Percentiles rank a stretch among this genome's conserved stretches.
These are phyloP conservation scores for Ophion ventricosus DNA, from an alignment of 2,888 invertebrate genomes.

Conservation along the genomic window DNA sequence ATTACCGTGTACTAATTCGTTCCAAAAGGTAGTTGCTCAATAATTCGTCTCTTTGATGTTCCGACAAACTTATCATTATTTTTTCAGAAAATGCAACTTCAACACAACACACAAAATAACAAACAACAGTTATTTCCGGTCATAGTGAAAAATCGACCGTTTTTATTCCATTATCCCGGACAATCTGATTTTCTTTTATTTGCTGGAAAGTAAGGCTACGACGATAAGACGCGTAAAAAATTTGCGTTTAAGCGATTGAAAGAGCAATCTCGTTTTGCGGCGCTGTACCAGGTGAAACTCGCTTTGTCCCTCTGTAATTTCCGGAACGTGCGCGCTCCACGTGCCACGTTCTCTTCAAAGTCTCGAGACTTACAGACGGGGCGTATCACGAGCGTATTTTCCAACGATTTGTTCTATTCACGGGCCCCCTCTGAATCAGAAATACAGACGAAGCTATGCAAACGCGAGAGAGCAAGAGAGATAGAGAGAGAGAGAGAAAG, in stretches of 20 bases:
- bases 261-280: background rate
- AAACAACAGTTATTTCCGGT: background rate
- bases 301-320: conserved; percentile 1
- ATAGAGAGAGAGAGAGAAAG: conserved; percentile 7
- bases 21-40: no score
- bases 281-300: background rate
- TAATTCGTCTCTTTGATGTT: no score
- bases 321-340: background rate
- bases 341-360: conserved; percentile 9
- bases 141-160: background rate
- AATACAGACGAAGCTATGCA: background rate
- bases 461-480: background rate
- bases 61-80: no score
- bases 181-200: background rate
- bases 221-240: background rate
- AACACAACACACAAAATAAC: background rate
- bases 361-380: conserved; percentile 1
- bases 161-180: background rate
- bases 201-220: background rate
- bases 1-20: no score
- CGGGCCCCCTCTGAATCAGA: background rate
- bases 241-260: background rate
- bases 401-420: conserved; percentile 35
- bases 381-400: conserved; percentile 26
- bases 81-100: no score